Conservation (phyloP, 1,140 invertebrate genomes). For the Adelges cooleyi region DNA sequence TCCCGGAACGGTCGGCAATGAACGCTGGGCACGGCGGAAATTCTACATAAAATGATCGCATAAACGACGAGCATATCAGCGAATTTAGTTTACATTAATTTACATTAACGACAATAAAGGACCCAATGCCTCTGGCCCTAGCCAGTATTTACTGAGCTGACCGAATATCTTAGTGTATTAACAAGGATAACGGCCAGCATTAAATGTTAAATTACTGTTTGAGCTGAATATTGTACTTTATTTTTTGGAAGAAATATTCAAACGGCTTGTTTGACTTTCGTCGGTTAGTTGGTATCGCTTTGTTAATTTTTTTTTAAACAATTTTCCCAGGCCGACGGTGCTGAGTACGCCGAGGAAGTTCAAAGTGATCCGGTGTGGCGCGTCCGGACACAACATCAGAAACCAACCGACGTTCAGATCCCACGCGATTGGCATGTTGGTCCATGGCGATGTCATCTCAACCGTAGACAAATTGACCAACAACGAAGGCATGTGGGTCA, state of each 20-base stretch:
- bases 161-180: too few relatives aligned
- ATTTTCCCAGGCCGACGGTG: too few relatives aligned
- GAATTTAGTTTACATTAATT: not conserved
- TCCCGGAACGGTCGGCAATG: not conserved
- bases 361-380: constrained; percentile 64
- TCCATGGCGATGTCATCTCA: constrained; percentile 56
- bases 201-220: too few relatives aligned
- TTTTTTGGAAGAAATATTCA: too few relatives aligned
- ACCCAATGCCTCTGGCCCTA: too few relatives aligned
- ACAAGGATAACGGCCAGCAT: too few relatives aligned
- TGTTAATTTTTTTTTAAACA: too few relatives aligned
- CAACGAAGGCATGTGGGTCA: constrained; percentile 56
- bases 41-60: not conserved
- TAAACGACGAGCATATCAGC: not conserved
- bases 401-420: constrained; percentile 60
- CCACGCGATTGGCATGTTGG: constrained; percentile 60
- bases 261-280: too few relatives aligned
- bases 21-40: not conserved
- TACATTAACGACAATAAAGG: too few relatives aligned
- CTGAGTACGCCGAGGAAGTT: constrained; percentile 39
- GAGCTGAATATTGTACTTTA: too few relatives aligned
- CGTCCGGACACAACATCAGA: constrained; percentile 69
- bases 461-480: constrained; percentile 57
- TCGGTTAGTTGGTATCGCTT: too few relatives aligned
- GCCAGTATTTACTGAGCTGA: too few relatives aligned